These are phyloP conservation scores for Rhimphoctona megacephalus DNA, from an alignment of 2,888 invertebrate species.

Conservation along the genomic window DNA sequence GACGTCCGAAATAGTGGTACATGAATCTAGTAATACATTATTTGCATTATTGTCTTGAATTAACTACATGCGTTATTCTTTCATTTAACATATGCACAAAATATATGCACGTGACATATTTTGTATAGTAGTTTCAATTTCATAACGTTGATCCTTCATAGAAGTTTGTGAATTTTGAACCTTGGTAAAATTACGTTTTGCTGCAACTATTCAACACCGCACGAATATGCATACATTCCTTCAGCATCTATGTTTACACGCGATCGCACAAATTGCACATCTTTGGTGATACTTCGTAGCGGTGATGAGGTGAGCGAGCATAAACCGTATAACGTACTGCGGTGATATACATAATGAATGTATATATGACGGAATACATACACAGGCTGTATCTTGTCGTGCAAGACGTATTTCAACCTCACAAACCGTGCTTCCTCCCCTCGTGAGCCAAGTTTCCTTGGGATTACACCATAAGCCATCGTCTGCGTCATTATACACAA, in stretches of 20 bases:
- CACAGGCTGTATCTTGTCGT: conserved; percentile 48
- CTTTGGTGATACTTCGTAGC: conserved; percentile 23
- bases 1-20: neutral
- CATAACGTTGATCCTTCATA: neutral
- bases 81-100: neutral
- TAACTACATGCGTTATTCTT: neutral
- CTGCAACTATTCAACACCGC: neutral
- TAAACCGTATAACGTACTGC: conserved; percentile 45
- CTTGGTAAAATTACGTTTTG: neutral
- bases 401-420: conserved; percentile 64
- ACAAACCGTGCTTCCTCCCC: conserved; percentile 35
- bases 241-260: conserved; percentile 1
- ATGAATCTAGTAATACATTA: neutral
- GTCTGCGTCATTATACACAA: conserved; percentile 79
- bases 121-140: neutral
- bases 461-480: conserved; percentile 78
- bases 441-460: conserved; percentile 75
- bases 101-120: neutral
- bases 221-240: neutral
- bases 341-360: conserved; percentile 53
- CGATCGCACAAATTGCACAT: conserved; percentile 34
- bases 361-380: conserved; percentile 25
- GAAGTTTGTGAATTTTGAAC: neutral
- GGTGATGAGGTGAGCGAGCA: conserved; percentile 46
- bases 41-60: neutral